phyloP scores from a whole-genome alignment of 2,888 invertebrate species.

The Drepana falcataria region DNA sequence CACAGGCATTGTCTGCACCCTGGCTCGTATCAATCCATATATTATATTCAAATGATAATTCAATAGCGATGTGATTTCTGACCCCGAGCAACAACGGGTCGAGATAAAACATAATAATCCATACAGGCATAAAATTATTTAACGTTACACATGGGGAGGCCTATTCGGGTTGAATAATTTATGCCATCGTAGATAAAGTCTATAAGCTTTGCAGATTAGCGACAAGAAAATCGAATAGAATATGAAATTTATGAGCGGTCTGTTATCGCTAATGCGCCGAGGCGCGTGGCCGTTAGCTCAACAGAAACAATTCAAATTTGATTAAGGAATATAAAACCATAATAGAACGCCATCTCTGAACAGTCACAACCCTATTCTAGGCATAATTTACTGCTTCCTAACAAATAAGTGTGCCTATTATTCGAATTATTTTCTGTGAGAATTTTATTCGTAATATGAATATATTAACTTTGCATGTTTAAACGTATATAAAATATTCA shows the following conservation, averaged over 20 bases:
- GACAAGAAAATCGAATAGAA: conserved; percentile 58
- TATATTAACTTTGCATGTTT: neutral
- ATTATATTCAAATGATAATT: conserved; percentile 77
- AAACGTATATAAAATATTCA: neutral
- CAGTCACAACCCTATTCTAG: conserved; percentile 15
- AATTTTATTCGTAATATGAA: neutral
- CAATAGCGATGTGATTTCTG: conserved; percentile 68
- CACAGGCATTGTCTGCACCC: conserved; percentile 60
- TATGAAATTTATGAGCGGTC: conserved; percentile 56
- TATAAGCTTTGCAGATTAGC: conserved; percentile 47
- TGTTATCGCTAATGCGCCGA: conserved; percentile 53
- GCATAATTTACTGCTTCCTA: conserved; percentile 23
- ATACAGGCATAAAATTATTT: conserved; percentile 67
- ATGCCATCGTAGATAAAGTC: conserved; percentile 53
- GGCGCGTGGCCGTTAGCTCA: conserved; percentile 56
- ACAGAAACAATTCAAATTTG: conserved; percentile 52
- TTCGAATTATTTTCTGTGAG: neutral
- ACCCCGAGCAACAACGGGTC: conserved; percentile 44
- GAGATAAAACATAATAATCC: conserved; percentile 60
- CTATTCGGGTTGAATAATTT: conserved; percentile 61
- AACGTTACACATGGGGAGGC: conserved; percentile 49
- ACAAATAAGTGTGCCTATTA: neutral
- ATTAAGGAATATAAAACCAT: conserved; percentile 38
- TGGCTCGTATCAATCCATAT: conserved; percentile 56
- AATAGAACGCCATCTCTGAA: conserved; percentile 18